Evolutionary conservation across 2,797 vertebrate species (phyloP).

Genomic region (Vespertilio murinus): DNA sequence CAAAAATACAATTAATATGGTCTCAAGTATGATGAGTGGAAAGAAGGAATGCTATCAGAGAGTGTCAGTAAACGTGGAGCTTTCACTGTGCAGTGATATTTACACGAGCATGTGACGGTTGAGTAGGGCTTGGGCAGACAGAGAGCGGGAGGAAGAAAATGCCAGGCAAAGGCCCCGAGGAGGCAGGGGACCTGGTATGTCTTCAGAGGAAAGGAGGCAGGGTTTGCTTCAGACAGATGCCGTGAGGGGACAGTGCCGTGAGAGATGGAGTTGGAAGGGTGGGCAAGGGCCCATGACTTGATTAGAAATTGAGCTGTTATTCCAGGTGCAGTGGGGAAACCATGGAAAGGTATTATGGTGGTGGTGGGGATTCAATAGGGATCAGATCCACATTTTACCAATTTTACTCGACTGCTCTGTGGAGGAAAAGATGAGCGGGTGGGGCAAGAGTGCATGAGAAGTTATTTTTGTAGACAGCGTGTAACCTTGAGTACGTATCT

Average conservation of each 20-base stretch:
- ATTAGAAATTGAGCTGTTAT: neutral
- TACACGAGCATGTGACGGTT: neutral
- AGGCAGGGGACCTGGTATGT: neutral
- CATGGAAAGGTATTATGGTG: neutral
- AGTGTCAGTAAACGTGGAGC: neutral
- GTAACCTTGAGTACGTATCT: no score
- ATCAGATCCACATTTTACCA: neutral
- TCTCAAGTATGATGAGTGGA: neutral
- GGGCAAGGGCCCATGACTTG: neutral
- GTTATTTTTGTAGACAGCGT: no score
- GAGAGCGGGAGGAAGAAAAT: neutral
- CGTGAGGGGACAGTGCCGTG: neutral
- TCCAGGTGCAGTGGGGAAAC: neutral
- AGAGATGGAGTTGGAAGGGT: neutral
- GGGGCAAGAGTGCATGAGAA: neutral
- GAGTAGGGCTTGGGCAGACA: neutral
- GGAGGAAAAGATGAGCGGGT: neutral
- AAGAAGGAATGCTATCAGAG: neutral
- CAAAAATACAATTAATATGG: neutral
- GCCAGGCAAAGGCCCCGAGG: neutral
- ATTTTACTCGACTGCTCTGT: neutral
- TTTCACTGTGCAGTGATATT: neutral
- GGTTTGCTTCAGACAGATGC: neutral
- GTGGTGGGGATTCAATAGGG: neutral
- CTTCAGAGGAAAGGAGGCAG: neutral